Percentiles rank a stretch among this genome's conserved stretches.
phyloP scores from a whole-genome alignment of 2,888 invertebrate genomes.

The Oxystoma pomonae region DNA sequence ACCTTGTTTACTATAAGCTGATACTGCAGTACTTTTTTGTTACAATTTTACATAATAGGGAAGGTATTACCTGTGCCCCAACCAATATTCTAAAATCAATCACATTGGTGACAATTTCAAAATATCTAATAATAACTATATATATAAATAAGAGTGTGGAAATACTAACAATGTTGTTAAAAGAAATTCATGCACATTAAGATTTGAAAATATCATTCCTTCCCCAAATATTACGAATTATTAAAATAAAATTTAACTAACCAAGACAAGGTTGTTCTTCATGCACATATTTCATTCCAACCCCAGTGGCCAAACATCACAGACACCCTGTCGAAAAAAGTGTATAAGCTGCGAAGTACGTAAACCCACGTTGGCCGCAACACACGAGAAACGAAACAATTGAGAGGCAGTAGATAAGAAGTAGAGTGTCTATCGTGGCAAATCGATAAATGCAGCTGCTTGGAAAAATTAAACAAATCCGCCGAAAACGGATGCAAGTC shows the following conservation, averaged over 20 bases:
- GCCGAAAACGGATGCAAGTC: background rate
- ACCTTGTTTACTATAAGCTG: no score
- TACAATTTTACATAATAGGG: no score
- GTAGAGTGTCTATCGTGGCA: slow-evolving; percentile 20
- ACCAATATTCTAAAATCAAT: no score
- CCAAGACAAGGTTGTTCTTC: slow-evolving; percentile 36
- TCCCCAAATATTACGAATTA: no score
- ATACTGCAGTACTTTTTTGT: no score
- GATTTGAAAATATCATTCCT: no score
- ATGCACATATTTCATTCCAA: slow-evolving; percentile 42
- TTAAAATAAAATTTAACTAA: slow-evolving; percentile 30
- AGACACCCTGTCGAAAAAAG: slow-evolving; percentile 17
- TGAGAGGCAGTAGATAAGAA: slow-evolving; percentile 12
- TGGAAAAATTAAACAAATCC: slow-evolving; percentile 11
- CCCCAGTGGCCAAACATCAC: slow-evolving; percentile 21
- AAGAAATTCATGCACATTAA: no score
- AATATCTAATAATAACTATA: no score
- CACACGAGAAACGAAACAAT: slow-evolving; percentile 7
- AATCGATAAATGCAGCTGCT: slow-evolving; percentile 23
- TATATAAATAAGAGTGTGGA: no score
- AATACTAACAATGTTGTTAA: no score
- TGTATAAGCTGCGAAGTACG: slow-evolving; percentile 19
- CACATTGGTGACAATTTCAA: no score
- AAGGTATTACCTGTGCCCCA: no score
- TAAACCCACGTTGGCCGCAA: slow-evolving; percentile 14